These are phyloP conservation scores for Oreochromis aureus DNA, from an alignment of 2,113 vertebrate species.

Conservation along the genomic window DNA sequence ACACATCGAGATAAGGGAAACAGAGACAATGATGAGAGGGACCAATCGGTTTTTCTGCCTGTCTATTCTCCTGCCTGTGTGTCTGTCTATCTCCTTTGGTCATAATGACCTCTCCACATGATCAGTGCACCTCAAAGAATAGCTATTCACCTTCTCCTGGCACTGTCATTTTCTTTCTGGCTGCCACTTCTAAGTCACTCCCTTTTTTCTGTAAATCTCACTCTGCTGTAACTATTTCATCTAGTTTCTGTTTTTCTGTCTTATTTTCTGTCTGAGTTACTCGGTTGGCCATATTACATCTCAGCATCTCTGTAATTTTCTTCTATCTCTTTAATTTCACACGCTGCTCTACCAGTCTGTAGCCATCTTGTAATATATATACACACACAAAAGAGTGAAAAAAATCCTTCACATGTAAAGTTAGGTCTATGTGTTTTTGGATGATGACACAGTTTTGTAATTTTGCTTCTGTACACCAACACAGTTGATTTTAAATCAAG, in stretches of 20 bases:
- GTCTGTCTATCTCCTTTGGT: constrained; percentile 17
- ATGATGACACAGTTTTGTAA: background rate
- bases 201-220: background rate
- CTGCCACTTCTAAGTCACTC: constrained; percentile 4
- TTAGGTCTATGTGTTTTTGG: background rate
- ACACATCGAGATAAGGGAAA: constrained; percentile 16
- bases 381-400: background rate
- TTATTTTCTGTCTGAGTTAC: background rate
- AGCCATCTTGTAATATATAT: background rate
- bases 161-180: constrained; percentile 26
- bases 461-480: background rate
- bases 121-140: constrained; percentile 35
- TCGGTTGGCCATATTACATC: background rate
- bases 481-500: background rate
- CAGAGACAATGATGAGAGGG: constrained; percentile 7
- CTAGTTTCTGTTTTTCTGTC: background rate
- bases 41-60: background rate
- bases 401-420: background rate
- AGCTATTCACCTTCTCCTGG: constrained; percentile 26
- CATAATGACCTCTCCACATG: constrained; percentile 28
- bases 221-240: background rate
- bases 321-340: background rate
- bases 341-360: background rate
- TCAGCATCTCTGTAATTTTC: background rate
- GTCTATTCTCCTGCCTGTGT: constrained; percentile 1